Evolutionary conservation across 2,797 vertebrate species (phyloP), one percentile per base, ranked within the genome.

Genomic region (Syndactyla subalaris): DNA sequence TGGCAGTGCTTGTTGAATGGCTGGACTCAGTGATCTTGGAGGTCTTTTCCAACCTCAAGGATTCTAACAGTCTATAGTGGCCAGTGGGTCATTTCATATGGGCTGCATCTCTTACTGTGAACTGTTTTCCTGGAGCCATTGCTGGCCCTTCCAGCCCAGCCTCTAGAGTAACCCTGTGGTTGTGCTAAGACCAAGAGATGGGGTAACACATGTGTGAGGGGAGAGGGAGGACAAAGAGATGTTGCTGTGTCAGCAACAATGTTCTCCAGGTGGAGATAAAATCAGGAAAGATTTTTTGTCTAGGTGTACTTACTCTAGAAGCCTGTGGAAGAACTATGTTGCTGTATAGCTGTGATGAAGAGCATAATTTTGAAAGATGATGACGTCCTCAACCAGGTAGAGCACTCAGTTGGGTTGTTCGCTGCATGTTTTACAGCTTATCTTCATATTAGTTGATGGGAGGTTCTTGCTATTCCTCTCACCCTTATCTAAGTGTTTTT

Each of bases 271-370:
- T 46, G 11, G 6, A 55, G 14, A n/a, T 8, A 3, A 70, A 52
- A 48, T 57, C 12, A 52, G 23, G 22, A 66, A 52, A 24, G 1
- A n/a, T 5, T 18, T 61, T 83, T 80, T 71, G 17, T 21, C 29
- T 57, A 61, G 36, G 7, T 18, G 13, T 30, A 22, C n/a, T 75
- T 46, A 23, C 66, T 41, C 30, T n/a, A 46, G 46, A 5, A 61
- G 12, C 2, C 0, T 0, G 0, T 49, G 32, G 27, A 75, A 79
- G 27, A 73, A 68, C 39, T 17, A 6, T 81, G 24, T 21, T 51
- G 30, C 23, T 71, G 16, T 26, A 11, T 48, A 80, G n/a, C 22
- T 80, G 24, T 52, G 46, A 61, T 51, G 41, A 27, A 34, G 9
- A 21, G 49, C n/a, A 32, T 8, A 0, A 0, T 73, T 86, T 83